Conservation (phyloP, 2,888 invertebrate genomes). For the Stenichneumon culpator region DNA sequence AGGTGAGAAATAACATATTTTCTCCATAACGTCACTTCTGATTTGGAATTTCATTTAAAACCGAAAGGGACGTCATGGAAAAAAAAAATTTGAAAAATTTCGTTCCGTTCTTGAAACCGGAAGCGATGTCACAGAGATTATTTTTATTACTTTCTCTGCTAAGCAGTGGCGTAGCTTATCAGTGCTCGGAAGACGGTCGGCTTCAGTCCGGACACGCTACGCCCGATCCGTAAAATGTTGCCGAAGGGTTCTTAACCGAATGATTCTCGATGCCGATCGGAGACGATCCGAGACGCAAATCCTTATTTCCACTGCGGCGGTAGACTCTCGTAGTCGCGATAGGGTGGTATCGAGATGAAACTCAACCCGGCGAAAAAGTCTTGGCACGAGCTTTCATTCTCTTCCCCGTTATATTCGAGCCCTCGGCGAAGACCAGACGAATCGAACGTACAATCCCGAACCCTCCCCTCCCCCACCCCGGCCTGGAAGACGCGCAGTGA, state of each 20-base stretch:
- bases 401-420: constrained; percentile 9
- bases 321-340: neutral
- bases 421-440: constrained; percentile 52
- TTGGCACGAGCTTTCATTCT: constrained; percentile 8
- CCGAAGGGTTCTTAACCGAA: neutral
- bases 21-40: no score
- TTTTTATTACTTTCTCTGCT: no score
- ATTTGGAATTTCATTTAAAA: no score
- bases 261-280: neutral
- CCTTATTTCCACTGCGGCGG: neutral
- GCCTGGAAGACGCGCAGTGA: constrained; percentile 60
- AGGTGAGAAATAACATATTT: no score
- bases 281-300: neutral
- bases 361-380: constrained; percentile 3
- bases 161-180: no score
- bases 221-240: neutral
- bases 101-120: no score
- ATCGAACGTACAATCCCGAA: constrained; percentile 42
- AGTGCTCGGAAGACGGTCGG: no score
- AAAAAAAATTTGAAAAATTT: no score
- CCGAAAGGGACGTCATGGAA: no score
- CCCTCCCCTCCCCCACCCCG: neutral
- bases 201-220: no score
- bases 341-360: constrained; percentile 21
- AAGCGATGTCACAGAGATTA: no score